Evolutionary conservation across 2,113 vertebrate genomes (phyloP).

Genomic region (Hippocampus abdominalis): DNA sequence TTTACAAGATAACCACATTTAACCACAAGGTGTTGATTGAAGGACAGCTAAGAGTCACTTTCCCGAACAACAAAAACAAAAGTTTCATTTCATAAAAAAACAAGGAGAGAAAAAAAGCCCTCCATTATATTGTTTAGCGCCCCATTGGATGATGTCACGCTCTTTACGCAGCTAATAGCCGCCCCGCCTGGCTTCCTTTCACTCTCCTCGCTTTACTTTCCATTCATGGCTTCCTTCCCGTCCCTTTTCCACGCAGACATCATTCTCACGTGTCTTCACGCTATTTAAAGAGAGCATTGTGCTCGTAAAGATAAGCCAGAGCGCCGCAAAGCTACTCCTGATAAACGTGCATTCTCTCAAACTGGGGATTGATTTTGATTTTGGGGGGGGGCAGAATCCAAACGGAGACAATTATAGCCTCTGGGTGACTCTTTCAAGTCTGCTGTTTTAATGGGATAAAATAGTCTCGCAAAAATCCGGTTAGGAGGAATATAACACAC

Average conservation of each 20-base stretch:
- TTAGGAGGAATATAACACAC: conserved; percentile 1
- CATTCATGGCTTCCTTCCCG: conserved; percentile 20
- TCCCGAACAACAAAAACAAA: background rate
- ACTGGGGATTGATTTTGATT: conserved; percentile 24
- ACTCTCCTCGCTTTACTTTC: conserved; percentile 42
- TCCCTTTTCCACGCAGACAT: conserved; percentile 23
- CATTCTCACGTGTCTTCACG: conserved; percentile 3
- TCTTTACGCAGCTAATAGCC: background rate
- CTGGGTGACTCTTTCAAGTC: conserved; percentile 10
- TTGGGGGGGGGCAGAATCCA: background rate
- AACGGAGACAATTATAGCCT: conserved; percentile 2
- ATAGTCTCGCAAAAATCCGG: conserved; percentile 1
- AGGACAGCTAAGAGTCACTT: background rate
- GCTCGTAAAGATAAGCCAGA: conserved; percentile 49
- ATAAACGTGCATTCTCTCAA: conserved; percentile 38
- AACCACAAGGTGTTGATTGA: background rate
- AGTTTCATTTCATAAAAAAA: background rate
- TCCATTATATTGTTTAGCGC: background rate
- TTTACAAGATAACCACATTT: background rate
- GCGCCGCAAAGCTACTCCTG: conserved; percentile 29
- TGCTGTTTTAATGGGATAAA: background rate
- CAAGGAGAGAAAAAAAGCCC: too few species aligned
- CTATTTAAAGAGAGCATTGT: conserved; percentile 62
- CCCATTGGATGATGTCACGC: background rate
- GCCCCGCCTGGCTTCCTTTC: conserved; percentile 1